Evolutionary conservation across 2,888 invertebrate genomes (phyloP).

Genomic region (Polyommatus iphigenia): DNA sequence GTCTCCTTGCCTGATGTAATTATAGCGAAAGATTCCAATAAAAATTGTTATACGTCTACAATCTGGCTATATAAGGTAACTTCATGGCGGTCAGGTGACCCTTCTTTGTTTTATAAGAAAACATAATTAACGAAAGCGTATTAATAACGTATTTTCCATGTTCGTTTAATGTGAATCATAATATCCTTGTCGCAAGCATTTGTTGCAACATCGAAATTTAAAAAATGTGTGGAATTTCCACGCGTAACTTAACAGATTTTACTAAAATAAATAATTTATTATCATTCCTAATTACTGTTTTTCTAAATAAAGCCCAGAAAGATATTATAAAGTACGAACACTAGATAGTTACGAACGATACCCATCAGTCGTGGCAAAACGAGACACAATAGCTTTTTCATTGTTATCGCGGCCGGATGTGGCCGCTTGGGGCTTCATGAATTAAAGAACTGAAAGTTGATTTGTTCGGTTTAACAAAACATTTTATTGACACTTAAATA

Average conservation of each 20-base stretch:
- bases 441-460: too few species aligned
- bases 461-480: too few species aligned
- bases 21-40: not conserved
- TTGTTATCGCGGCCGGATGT: too few species aligned
- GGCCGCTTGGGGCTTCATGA: too few species aligned
- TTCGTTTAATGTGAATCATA: not conserved
- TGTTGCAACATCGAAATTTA: not conserved
- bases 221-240: not conserved
- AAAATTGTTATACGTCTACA: not conserved
- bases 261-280: too few species aligned
- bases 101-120: not conserved
- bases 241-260: not conserved
- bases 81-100: not conserved
- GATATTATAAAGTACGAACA: too few species aligned
- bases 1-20: constrained; percentile 1
- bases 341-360: too few species aligned
- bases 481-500: too few species aligned
- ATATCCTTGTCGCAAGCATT: not conserved
- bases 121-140: not conserved
- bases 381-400: too few species aligned
- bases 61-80: constrained; percentile 7
- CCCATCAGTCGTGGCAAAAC: too few species aligned
- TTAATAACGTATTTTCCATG: not conserved
- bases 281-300: too few species aligned
- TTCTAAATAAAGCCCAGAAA: not conserved